Evolutionary conservation across 1,140 invertebrate species (phyloP).

Genomic region (Nasonia giraulti): DNA sequence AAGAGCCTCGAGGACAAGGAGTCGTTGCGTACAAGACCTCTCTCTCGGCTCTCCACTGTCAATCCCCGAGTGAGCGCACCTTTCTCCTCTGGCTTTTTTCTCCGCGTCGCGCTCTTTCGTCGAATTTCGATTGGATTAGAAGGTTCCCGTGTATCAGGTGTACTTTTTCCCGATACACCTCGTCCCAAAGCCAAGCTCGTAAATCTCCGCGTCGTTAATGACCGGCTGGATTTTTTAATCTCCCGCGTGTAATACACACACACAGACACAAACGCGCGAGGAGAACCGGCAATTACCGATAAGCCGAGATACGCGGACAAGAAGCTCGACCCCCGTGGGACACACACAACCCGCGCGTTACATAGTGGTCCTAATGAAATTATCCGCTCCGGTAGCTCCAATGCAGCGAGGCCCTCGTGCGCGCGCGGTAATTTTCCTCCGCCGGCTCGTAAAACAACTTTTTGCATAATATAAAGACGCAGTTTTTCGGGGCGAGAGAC

Average conservation of each 20-base stretch:
- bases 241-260: no score
- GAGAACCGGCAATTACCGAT: background rate
- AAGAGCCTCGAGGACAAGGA: slow-evolving; percentile 61
- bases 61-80: slow-evolving; percentile 41
- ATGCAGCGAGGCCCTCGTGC: slow-evolving; percentile 58
- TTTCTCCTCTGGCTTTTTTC: slow-evolving; percentile 46
- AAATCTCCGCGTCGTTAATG: background rate
- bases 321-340: slow-evolving; percentile 11
- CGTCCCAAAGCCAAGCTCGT: background rate
- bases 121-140: background rate
- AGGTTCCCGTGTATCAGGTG: background rate
- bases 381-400: slow-evolving; percentile 70
- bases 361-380: slow-evolving; percentile 66
- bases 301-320: background rate
- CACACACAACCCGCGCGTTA: background rate
- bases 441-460: background rate
- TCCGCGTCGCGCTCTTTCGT: background rate
- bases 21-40: slow-evolving; percentile 56
- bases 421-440: no score
- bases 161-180: background rate
- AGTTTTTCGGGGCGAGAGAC: background rate
- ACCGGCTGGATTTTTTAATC: background rate
- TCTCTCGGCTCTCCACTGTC: slow-evolving; percentile 7
- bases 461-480: background rate
- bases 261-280: background rate